Evolutionary conservation across 2,888 invertebrate species (phyloP).

Genomic region (Carterocephalus palaemon): DNA sequence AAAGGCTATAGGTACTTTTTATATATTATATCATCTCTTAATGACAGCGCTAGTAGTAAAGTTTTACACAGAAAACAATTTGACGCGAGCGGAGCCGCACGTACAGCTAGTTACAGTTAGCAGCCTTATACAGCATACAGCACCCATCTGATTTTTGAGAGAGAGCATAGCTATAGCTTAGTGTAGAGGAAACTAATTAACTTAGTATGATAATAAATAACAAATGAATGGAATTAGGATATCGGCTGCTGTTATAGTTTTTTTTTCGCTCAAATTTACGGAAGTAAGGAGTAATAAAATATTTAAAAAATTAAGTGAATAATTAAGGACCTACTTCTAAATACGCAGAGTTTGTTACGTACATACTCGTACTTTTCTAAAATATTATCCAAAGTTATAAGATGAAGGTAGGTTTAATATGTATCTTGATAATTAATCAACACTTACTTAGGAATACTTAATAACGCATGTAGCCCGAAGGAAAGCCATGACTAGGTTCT

Average conservation of each 20-base stretch:
- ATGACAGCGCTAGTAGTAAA: no score
- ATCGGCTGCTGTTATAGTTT: not conserved
- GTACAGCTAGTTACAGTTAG: no score
- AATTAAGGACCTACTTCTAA: slow-evolving; percentile 16
- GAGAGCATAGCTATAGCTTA: no score
- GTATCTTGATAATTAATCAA: slow-evolving; percentile 18
- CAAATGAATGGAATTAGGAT: not conserved
- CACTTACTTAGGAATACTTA: slow-evolving; percentile 12
- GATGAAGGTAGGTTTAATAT: slow-evolving; percentile 10
- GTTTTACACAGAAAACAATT: no score
- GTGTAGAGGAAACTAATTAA: no score
- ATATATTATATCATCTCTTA: no score
- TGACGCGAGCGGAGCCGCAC: no score
- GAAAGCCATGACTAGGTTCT: slow-evolving; percentile 38
- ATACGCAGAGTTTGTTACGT: slow-evolving; percentile 7
- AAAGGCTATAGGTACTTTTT: no score
- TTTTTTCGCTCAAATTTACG: slow-evolving; percentile 2
- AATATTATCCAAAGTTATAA: slow-evolving; percentile 9
- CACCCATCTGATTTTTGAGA: no score
- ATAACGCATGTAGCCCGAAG: slow-evolving; percentile 11
- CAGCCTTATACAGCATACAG: no score
- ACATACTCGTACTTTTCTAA: slow-evolving; percentile 12
- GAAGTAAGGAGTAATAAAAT: slow-evolving; percentile 15
- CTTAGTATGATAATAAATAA: no score
- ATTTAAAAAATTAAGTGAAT: slow-evolving; percentile 17